A percentile compares a stretch with the other conserved stretches of the same genome.
These are phyloP conservation scores for Esperia sulphurella DNA, from an alignment of 2,888 invertebrate genomes.

Conservation along the genomic window DNA sequence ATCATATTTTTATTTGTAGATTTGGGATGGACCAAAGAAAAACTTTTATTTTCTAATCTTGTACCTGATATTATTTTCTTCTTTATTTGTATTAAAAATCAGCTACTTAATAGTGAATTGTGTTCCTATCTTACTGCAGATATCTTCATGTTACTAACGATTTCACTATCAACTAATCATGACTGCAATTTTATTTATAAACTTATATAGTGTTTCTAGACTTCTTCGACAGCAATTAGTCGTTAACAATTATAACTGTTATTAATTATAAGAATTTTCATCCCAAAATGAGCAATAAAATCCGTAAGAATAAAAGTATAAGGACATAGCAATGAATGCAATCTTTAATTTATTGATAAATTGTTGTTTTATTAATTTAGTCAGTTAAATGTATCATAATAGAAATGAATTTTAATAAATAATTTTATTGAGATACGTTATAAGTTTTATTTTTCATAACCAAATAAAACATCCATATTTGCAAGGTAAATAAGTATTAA, in stretches of 20 bases:
- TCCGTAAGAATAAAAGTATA: neutral
- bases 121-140: neutral
- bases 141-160: no score
- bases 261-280: neutral
- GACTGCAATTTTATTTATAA: no score
- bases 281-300: neutral
- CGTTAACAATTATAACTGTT: neutral
- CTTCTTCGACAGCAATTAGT: neutral
- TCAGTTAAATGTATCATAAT: conserved; percentile 58
- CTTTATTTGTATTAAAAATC: neutral
- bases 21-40: conserved; percentile 17
- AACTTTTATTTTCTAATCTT: conserved; percentile 8
- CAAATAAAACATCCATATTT: neutral
- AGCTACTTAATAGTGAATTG: neutral
- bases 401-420: conserved; percentile 62
- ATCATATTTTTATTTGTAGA: neutral
- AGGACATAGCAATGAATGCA: conserved; percentile 20
- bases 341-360: conserved; percentile 47
- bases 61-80: conserved; percentile 15
- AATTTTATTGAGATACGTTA: conserved; percentile 41
- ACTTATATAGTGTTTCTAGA: neutral
- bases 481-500: no score
- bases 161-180: no score
- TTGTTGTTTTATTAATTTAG: conserved; percentile 42
- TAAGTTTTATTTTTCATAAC: conserved; percentile 13